Evolutionary conservation across 53 echinoderm and acorn worm genomes (phyloP), one percentile per base, ranked within the genome.

Genomic region (Paracentrotus lividus): DNA sequence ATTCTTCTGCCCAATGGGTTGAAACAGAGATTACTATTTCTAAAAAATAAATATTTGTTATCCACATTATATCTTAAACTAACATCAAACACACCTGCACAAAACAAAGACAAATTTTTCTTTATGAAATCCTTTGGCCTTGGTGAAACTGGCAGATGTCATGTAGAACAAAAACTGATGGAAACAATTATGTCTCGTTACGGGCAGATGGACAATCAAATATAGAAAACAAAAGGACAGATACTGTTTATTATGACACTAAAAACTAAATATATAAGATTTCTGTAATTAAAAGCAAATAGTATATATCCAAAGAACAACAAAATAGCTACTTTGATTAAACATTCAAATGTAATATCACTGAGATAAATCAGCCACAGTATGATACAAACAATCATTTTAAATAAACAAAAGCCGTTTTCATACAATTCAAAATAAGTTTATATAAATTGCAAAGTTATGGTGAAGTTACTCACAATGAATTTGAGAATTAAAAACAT

Each of bases 31-130:
- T 81, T 81, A 81, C 45, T 26, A 81, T 24, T 45, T 81, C n/a
- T n/a, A n/a, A 81, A 81, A 81, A 81, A n/a, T 81, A 81, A 81
- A 81, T 81, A 81, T 81, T 81, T 81, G 45, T 81, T 81, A 81
- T 81, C 81, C 81, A 32, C 12, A 26, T 8, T 26, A 81, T 81
- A 81, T 81, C 81, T 81, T 81, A 81, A 81, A 81, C 47, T 81
- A 81, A 81, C 81, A 81, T 81, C 44, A 81, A 42, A 42, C 81
- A 81, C 81, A 81, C 81, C 81, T 81, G 81, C 81, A 81, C 81
- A 81, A 81, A 81, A 45, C 81, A 45, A 81, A 45, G n/a, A 23
- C 47, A n/a, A 0, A 47, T 44, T n/a, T n/a, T 81, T 76, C 21
- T 44, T 8, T n/a, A 81, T 47, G 81, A 47, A 78, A 78, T 47